Evolutionary conservation across 2,797 vertebrate genomes (phyloP).

Genomic region (Tragelaphus eurycerus): DNA sequence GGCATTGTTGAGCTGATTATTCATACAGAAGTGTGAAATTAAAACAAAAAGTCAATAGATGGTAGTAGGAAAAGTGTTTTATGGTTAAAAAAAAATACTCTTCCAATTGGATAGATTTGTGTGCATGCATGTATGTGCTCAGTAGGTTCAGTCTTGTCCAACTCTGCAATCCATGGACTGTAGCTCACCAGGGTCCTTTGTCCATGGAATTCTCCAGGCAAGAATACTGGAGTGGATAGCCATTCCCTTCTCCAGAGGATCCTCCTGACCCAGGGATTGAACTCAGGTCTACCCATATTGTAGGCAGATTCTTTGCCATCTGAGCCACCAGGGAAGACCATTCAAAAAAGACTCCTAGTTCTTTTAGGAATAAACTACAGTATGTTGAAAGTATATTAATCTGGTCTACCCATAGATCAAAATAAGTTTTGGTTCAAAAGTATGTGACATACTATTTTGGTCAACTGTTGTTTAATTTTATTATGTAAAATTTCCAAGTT

Average conservation of each 20-base stretch:
- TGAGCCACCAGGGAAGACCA: not conserved
- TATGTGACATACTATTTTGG: not conserved
- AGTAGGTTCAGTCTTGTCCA: rapidly evolving
- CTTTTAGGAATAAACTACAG: not conserved
- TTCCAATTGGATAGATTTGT: not conserved
- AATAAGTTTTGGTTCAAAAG: not conserved
- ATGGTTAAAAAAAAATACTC: not conserved
- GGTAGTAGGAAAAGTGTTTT: not conserved
- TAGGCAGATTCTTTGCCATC: not conserved
- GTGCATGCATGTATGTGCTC: not conserved
- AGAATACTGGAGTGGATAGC: not conserved
- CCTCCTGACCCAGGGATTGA: not conserved
- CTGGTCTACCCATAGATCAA: not conserved
- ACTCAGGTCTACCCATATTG: not conserved
- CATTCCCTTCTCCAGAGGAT: not conserved
- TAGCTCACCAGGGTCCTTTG: not conserved
- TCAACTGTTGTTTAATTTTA: not conserved
- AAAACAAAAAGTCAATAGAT: not conserved
- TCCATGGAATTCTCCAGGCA: not conserved
- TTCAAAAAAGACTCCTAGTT: not conserved
- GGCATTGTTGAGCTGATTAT: not conserved
- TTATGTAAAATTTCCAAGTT: not conserved
- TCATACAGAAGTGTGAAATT: not conserved
- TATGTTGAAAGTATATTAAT: not conserved
- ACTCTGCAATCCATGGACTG: not conserved